A percentile compares a stretch with the other conserved stretches of the same genome.
These are phyloP conservation scores for Stenopsyche tienmushanensis DNA, from an alignment of 1,140 invertebrate species.

Conservation along the genomic window DNA sequence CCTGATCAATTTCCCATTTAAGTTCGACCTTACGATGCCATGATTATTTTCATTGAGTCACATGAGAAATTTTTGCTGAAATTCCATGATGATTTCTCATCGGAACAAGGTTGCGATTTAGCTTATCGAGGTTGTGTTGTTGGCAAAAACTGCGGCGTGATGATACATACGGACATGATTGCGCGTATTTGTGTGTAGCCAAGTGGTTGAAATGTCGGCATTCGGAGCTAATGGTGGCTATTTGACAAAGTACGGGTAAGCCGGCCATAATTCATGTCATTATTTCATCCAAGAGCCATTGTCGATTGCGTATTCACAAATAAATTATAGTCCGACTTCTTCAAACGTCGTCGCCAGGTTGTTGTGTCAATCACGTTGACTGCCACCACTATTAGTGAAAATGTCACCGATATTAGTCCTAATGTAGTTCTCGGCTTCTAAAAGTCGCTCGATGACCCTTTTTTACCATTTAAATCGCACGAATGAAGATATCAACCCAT, in stretches of 20 bases:
- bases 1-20: too few species aligned
- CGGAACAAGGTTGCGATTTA: background rate
- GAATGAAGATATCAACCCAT: too few species aligned
- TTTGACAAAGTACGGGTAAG: slow-evolving; percentile 30
- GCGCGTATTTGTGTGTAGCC: background rate
- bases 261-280: slow-evolving; percentile 27
- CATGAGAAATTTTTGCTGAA: too few species aligned
- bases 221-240: slow-evolving; percentile 24
- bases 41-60: too few species aligned
- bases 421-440: too few species aligned
- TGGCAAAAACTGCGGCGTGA: background rate
- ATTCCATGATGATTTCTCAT: too few species aligned
- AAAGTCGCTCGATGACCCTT: too few species aligned
- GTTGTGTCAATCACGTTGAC: background rate
- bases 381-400: too few species aligned
- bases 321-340: slow-evolving; percentile 3
- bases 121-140: background rate
- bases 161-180: too few species aligned
- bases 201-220: background rate
- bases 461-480: too few species aligned
- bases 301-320: slow-evolving; percentile 30
- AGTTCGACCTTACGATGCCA: too few species aligned
- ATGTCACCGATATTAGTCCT: too few species aligned
- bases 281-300: slow-evolving; percentile 25
- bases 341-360: background rate